A percentile compares a stretch with the other conserved stretches of the same genome.
Evolutionary conservation across 2,797 vertebrate species (phyloP).

Genomic region (Squalus acanthias): DNA sequence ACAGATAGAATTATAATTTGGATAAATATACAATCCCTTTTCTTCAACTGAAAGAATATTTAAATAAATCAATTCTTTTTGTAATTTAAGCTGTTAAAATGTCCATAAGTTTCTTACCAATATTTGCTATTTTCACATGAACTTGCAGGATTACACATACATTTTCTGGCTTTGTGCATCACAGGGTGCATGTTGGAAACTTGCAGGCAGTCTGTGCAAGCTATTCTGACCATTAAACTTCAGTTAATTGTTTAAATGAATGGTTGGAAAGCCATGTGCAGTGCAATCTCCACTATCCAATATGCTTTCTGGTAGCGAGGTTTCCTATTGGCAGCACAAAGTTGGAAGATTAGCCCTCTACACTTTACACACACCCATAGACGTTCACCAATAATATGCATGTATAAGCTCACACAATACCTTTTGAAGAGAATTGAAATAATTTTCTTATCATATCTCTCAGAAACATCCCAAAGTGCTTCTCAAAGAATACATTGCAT

Average conservation of each 20-base stretch:
- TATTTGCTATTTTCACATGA: neutral
- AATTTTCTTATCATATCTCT: neutral
- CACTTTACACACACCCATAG: neutral
- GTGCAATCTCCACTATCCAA: neutral
- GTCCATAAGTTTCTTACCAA: neutral
- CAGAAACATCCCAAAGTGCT: neutral
- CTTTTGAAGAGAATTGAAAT: neutral
- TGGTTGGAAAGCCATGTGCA: neutral
- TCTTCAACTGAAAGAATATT: neutral
- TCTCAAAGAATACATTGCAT: neutral
- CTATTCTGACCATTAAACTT: neutral
- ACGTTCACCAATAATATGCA: neutral
- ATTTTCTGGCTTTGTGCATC: neutral
- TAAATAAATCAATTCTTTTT: neutral
- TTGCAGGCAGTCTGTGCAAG: neutral
- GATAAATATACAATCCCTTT: neutral
- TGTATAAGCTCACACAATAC: neutral
- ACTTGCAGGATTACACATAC: neutral
- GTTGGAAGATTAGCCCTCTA: neutral
- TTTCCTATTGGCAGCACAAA: neutral
- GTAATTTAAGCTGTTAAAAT: neutral
- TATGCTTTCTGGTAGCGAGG: neutral
- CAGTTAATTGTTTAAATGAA: neutral
- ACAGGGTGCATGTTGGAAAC: neutral
- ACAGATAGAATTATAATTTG: neutral